Base-by-base conservation (phyloP, 1,140 invertebrate genomes). In the Drosophila persimilis region DNA sequence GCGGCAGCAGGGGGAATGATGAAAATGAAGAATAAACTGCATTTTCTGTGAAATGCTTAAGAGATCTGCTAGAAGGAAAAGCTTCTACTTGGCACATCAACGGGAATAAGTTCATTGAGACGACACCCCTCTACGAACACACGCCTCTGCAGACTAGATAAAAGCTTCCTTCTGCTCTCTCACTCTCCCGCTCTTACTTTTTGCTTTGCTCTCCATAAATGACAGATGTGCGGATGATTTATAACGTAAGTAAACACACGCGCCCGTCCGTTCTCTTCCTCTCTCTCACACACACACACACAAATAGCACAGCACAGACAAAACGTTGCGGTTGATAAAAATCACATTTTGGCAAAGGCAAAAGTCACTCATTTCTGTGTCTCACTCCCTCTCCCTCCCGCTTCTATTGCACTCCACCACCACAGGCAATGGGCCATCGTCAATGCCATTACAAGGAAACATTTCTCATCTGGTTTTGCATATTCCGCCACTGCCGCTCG, bases 301-400 rank as follows among this genome's bases (percentile, higher is more conserved):
- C 54, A 45, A n/a, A 24, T 13, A 41, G 11, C 20, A 13, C 39
- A 41, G 11, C 20, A 13, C 39, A 47, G 41, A 44, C 24, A 70
- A 45, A 57, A 50, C 81, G 55, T 86, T 85, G 81, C 81, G 83
- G 56, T 63, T 86, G 83, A 85, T 85, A 85, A 85, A 85, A 85
- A 86, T 85, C 81, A 85, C 76, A 67, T 81, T 73, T 85, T 51
- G 66, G 66, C 64, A 48, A 50, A 69, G 52, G 44, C 22, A 22
- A 11, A 55, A 73, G 73, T 77, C 77, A 73, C 45, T 70, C 46
- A 31, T 22, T 45, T 58, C 51, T 5, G 61, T 51, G 13, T 9
- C 29, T 1, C n/a, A 22, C 57, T 52, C 11, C 26, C 48, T 20
- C 45, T 26, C 3, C 15, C 45, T 26, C 3, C 15, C 0, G 20